Conservation (phyloP, 2,113 vertebrate species). For the Callopanchax toddi region DNA sequence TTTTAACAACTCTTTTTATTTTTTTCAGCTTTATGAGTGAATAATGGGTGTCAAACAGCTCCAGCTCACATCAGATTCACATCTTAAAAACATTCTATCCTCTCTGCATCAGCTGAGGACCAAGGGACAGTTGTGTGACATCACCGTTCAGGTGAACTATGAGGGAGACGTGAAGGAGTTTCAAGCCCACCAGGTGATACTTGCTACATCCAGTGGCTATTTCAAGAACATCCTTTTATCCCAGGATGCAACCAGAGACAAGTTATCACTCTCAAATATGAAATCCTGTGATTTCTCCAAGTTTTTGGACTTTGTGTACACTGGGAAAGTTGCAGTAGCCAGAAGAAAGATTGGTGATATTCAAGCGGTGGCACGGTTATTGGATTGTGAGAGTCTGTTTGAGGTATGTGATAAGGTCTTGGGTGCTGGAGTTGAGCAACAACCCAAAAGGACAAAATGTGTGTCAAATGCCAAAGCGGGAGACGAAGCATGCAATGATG, state of each 20-base stretch:
- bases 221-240: conserved; percentile 89
- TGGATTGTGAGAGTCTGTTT: conserved; percentile 88
- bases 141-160: conserved; percentile 89
- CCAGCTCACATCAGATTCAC: conserved; percentile 85
- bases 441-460: neutral
- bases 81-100: conserved; percentile 84
- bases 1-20: neutral
- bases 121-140: conserved; percentile 88
- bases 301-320: conserved; percentile 94
- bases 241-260: conserved; percentile 74
- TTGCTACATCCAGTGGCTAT: conserved; percentile 94
- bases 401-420: conserved; percentile 81
- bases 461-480: neutral
- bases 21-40: conserved; percentile 46
- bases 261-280: conserved; percentile 83
- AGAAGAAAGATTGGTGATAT: conserved; percentile 84
- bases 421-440: conserved; percentile 16
- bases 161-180: conserved; percentile 88
- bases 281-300: conserved; percentile 83
- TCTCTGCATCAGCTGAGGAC: conserved; percentile 90
- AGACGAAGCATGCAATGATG: neutral
- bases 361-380: conserved; percentile 82
- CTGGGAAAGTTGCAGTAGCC: conserved; percentile 85
- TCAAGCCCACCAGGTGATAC: conserved; percentile 88
- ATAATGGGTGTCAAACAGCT: conserved; percentile 86